phyloP scores from a whole-genome alignment of 2,888 invertebrate species.

The Eupithecia exiguata region DNA sequence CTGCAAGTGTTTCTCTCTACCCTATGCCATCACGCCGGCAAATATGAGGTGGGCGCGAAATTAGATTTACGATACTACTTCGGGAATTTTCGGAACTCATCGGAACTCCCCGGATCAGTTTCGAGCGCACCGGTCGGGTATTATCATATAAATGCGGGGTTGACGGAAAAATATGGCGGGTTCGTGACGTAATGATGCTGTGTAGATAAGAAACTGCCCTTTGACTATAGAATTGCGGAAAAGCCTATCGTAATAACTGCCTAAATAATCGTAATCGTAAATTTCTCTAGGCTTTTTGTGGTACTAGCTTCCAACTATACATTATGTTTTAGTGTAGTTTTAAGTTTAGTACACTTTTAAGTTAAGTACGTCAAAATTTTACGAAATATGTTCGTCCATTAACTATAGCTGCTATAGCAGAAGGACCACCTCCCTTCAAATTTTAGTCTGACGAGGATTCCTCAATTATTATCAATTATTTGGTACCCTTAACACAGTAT shows the following conservation, averaged over 20 bases:
- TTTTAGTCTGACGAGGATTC: no score
- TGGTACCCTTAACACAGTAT: background rate
- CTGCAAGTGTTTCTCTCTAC: background rate
- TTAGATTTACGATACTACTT: conserved; percentile 77
- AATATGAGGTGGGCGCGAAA: conserved; percentile 73
- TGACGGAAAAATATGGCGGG: conserved; percentile 74
- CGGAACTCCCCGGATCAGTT: conserved; percentile 71
- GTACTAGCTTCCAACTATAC: no score
- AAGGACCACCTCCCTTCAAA: no score
- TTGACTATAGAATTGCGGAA: background rate
- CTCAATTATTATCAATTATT: background rate
- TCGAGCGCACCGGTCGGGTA: conserved; percentile 61
- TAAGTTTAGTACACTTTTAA: no score
- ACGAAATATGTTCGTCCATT: no score
- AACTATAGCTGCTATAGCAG: no score
- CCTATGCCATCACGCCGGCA: conserved; percentile 52
- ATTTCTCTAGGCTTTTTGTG: no score
- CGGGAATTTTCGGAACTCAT: conserved; percentile 78
- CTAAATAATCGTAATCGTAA: background rate
- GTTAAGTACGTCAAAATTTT: no score
- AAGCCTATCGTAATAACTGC: background rate
- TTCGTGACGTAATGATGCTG: background rate
- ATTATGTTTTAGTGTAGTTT: no score
- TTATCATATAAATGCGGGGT: conserved; percentile 74
- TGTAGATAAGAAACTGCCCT: conserved; percentile 11